Evolutionary conservation across 2,797 vertebrate genomes (phyloP).

Genomic region (Syngnathus acus): DNA sequence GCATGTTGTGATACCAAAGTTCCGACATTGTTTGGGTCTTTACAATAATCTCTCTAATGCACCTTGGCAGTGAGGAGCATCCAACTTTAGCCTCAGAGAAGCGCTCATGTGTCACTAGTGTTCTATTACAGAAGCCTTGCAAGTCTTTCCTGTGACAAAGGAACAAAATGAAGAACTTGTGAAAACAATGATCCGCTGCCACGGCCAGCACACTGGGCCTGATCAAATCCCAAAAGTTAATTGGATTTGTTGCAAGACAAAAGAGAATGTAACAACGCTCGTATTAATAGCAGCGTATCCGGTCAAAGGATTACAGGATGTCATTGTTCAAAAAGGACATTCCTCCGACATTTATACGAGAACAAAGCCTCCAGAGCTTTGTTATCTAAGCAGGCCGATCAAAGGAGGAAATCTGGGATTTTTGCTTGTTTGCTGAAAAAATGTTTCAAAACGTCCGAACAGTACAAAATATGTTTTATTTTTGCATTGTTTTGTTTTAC

Average conservation of each 20-base stretch:
- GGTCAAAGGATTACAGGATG: not conserved
- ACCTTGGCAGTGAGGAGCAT: constrained; percentile 53
- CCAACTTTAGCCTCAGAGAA: constrained; percentile 64
- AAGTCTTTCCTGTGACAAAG: constrained; percentile 65
- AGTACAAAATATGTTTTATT: not conserved
- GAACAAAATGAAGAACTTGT: constrained; percentile 52
- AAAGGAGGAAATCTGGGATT: constrained; percentile 1
- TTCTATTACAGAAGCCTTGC: constrained; percentile 52
- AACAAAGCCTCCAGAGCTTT: not conserved
- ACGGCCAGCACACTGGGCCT: constrained; percentile 5
- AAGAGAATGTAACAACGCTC: constrained; percentile 8
- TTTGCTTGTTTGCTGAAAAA: not conserved
- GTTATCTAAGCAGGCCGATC: not conserved
- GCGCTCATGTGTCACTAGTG: constrained; percentile 64
- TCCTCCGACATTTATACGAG: not conserved
- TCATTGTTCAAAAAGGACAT: not conserved
- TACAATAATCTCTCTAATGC: constrained; percentile 59
- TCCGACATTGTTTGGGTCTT: constrained; percentile 61
- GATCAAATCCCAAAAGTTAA: constrained; percentile 43
- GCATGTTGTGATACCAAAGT: constrained; percentile 39
- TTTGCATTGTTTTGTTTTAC: not conserved
- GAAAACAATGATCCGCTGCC: constrained; percentile 43
- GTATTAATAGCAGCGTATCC: constrained; percentile 8
- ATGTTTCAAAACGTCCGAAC: not conserved
- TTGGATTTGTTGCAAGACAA: constrained; percentile 45